phyloP scores from a whole-genome alignment of 1,140 invertebrate species.

The Ylistrum balloti region DNA sequence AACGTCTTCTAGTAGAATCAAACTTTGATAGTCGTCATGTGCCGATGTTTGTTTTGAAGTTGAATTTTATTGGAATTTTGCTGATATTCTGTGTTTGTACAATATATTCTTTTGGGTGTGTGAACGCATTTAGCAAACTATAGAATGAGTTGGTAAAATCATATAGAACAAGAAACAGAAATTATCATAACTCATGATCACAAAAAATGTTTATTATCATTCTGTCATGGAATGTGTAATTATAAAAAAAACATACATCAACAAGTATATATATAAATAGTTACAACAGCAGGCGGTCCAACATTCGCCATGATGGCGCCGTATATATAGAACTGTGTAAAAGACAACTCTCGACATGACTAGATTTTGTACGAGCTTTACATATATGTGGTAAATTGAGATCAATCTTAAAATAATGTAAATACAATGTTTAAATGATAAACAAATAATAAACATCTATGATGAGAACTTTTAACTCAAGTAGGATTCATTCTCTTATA shows the following conservation, averaged over 20 bases:
- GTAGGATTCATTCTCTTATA: no score
- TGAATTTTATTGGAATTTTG: no score
- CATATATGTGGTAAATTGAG: not conserved
- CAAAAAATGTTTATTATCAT: not conserved
- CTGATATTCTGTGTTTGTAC: no score
- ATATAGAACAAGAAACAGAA: not conserved
- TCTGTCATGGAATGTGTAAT: slow-evolving; percentile 20
- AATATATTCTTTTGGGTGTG: no score
- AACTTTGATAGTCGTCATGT: no score
- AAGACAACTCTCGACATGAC: not conserved
- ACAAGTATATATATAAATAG: not conserved
- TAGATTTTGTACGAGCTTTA: not conserved
- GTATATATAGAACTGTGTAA: not conserved
- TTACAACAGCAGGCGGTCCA: not conserved
- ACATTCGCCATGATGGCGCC: not conserved
- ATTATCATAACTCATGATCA: not conserved
- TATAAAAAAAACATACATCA: not conserved
- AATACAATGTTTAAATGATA: not conserved
- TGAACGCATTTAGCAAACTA: no score
- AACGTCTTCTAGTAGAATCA: no score
- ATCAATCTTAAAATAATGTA: not conserved
- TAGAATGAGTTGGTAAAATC: no score
- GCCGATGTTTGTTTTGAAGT: no score
- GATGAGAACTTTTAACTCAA: no score
- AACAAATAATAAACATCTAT: no score